Conservation (phyloP, 2,888 invertebrate species). For the Fragum fragum region DNA sequence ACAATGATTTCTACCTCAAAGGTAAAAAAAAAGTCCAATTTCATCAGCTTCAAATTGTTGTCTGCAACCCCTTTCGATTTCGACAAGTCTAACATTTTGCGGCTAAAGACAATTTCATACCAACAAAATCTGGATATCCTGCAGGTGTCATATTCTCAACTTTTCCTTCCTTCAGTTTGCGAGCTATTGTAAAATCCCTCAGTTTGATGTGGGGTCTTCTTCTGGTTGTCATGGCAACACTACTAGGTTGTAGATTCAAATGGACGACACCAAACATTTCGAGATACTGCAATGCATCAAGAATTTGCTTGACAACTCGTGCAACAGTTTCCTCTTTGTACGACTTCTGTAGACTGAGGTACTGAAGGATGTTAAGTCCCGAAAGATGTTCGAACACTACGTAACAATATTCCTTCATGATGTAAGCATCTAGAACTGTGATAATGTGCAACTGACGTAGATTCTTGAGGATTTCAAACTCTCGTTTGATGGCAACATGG, state of each 20-base stretch:
- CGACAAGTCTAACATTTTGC: too few relatives aligned
- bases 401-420: slow-evolving; percentile 83
- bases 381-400: slow-evolving; percentile 89
- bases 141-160: slow-evolving; percentile 76
- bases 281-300: slow-evolving; percentile 91
- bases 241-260: slow-evolving; percentile 94
- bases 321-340: slow-evolving; percentile 97
- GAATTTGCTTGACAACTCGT: slow-evolving; percentile 92
- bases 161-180: slow-evolving; percentile 84
- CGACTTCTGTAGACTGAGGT: slow-evolving; percentile 94
- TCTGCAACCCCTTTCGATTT: too few relatives aligned
- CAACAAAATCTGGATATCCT: slow-evolving; percentile 84
- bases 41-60: too few relatives aligned
- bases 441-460: slow-evolving; percentile 95
- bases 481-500: slow-evolving; percentile 90
- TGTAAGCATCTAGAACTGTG: slow-evolving; percentile 88
- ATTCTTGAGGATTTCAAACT: slow-evolving; percentile 93
- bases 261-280: slow-evolving; percentile 93
- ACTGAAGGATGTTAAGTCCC: slow-evolving; percentile 96
- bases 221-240: slow-evolving; percentile 95
- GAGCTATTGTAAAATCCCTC: slow-evolving; percentile 96
- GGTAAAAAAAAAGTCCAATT: too few relatives aligned
- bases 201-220: slow-evolving; percentile 91
- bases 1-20: too few relatives aligned
- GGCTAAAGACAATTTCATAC: slow-evolving; percentile 73